Base-by-base conservation (phyloP, 2,113 vertebrate genomes). In the Malurus alboscapulatus region DNA sequence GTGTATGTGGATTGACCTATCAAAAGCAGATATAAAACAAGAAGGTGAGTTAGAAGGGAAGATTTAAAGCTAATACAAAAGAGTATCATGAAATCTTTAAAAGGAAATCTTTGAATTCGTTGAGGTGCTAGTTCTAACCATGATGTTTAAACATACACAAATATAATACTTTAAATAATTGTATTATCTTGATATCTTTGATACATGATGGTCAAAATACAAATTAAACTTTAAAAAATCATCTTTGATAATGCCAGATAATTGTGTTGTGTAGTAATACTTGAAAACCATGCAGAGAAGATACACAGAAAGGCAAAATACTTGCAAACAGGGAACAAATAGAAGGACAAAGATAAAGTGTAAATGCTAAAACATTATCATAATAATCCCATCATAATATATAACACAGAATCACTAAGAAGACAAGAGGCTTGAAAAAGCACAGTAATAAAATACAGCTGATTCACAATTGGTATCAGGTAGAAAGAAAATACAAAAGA, bases 381-480 rank as follows among this genome's bases (percentile, higher is more conserved):
- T 90, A 90, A 90, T 71, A 92, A 92, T 71, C 21, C n/a, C 61
- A 88, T 80, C 42, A 84, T 84, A 87, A 72, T 78, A 55, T 78
- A 81, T 87, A 84, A 29, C 13, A 29, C 19, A 87, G 45, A 88
- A 77, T 59, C 19, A 45, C 61, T 65, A 84, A 90, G 51, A 79
- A 68, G 47, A 76, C 63, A 85, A 77, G 19, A 90, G 29, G 55
- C 32, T 62, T 83, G 26, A 83, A 87, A 93, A 90, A 66, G 4
- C 10, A 69, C 3, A 11, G 12, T 44, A 84, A 88, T 82, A 83
- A 94, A 94, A 25, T 8, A 74, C 19, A 69, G 12, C 20, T 62
- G 54, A 63, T 76, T 91, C 54, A 36, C 17, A 81, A 30, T 1
- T 69, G 10, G n/a, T 34, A 69, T n/a, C n/a, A 42, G 9, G 17